Base-by-base conservation (phyloP, 2,113 vertebrate genomes). In the Ia io region DNA sequence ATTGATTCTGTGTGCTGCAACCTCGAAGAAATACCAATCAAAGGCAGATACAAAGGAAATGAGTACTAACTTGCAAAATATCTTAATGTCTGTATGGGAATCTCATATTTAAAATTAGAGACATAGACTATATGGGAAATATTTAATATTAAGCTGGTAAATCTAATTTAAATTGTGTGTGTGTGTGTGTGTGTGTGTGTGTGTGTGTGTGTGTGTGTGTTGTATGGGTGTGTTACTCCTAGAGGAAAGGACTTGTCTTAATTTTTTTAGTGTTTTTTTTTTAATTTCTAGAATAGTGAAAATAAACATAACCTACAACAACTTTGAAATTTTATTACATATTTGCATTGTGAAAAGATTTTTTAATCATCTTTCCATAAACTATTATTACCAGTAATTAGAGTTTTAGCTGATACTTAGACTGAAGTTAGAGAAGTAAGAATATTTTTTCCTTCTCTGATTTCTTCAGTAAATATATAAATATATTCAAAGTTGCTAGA, bases 41-140 rank as follows among this genome's bases (percentile, higher is more conserved):
- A 67, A 92, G 85, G n/a, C 71, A 91, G 23, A 76, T 78, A 61
- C 73, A 88, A 87, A 90, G 40, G 37, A 18, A 32, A 71, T 77
- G 83, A 90, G 37, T 22, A 80, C 22, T 84, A 73, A 90, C 47
- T 76, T 93, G 67, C 93, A 92, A 88, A 95, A 82, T 53, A 84
- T 84, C 80, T 90, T 87, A 84, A 74, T 73, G 42, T 84, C 30
- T 82, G 0, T 90, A 49, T 86, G 51, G 42, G 23, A 92, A 86
- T 94, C 71, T 91, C 84, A 25, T 91, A n/a, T 82, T 37, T 70
- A 71, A 90, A 94, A n/a, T 88, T 73, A 53, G 44, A 96, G 35
- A 82, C 44, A 42, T 73, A 86, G 83, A 71, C 17, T 88, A 89
- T 79, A 56, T 86, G 59, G 53, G 69, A 91, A 87, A 61, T 83